Evolutionary conservation across 92 coral and sea anemone species (phyloP), one percentile per base, ranked within the genome.

Genomic region (Actinernus sp.): DNA sequence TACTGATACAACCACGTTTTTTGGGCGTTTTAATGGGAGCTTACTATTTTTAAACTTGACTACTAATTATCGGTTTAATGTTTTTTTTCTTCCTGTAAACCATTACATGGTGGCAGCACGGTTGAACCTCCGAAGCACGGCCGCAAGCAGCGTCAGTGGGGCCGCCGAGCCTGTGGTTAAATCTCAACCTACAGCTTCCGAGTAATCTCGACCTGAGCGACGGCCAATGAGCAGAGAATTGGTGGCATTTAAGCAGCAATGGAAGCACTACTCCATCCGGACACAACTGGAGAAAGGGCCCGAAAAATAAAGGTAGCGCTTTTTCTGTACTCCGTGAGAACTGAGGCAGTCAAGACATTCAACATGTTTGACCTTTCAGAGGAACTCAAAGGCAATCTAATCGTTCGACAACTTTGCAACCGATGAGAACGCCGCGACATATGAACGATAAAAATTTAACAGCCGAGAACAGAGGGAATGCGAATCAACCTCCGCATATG

Each of bases 221-320:
- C 33, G 47, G 39, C 2, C 57, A 28, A 5, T 2, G 26, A 29
- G 68, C 68, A 19, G 36, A 67, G 40, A 67, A 67, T 22, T 50
- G 49, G 63, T 22, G n/a, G n/a, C n/a, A n/a, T n/a, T n/a, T n/a
- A n/a, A n/a, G n/a, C n/a, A n/a, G n/a, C 69, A 60, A 2, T 71
- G 79, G 79, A 60, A 71, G 31, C 31, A 58, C 40, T 71, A 71
- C 58, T 18, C 71, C 27, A 59, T 71, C 41, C 20, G 58, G 1
- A 49, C 48, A 19, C 46, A 46, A 9, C 45, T 47, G 11, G 16
- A 41, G 44, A 58, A 58, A 19, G 69, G 59, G 10, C 46, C 68
- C n/a, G 79, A 71, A 60, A 45, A 29, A 58, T 58, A 38, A 31
- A 40, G 48, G 70, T 71, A n/a, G 79, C 79, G 10, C 40, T 71